Percentiles rank a stretch among this genome's conserved stretches.
Conservation (phyloP, 2,797 vertebrate species). For the Leptoclinus maculatus region DNA sequence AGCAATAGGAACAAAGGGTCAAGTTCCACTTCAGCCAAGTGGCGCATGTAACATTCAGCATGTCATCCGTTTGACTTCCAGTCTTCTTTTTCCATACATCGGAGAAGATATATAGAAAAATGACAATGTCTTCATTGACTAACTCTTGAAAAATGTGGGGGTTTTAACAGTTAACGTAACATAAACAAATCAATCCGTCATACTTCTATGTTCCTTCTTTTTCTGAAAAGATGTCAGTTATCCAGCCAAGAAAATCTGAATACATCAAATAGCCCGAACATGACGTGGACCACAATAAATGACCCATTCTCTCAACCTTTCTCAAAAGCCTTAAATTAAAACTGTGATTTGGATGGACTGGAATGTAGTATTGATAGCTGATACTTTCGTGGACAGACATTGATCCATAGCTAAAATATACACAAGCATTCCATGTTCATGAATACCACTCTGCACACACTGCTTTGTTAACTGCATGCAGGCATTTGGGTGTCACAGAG, state of each 20-base stretch:
- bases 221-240: background rate
- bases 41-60: slow-evolving; percentile 27
- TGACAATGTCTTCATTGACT: background rate
- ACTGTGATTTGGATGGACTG: slow-evolving; percentile 31
- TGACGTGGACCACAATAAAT: slow-evolving; percentile 8
- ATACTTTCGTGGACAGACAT: slow-evolving; percentile 33
- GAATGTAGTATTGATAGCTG: slow-evolving; percentile 42
- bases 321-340: slow-evolving; percentile 35
- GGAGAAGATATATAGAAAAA: background rate
- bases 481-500: slow-evolving; percentile 25
- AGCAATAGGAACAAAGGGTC: slow-evolving; percentile 65
- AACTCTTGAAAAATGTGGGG: background rate
- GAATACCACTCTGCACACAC: background rate
- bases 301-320: slow-evolving; percentile 10
- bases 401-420: slow-evolving; percentile 49
- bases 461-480: slow-evolving; percentile 28
- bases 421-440: slow-evolving; percentile 26
- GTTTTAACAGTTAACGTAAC: background rate
- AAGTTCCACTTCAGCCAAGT: slow-evolving; percentile 59
- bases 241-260: slow-evolving; percentile 2
- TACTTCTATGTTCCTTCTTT: background rate
- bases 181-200: background rate
- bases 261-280: slow-evolving; percentile 19
- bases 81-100: background rate
- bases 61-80: slow-evolving; percentile 7